Evolutionary conservation across 2,888 invertebrate species (phyloP), one percentile per base, ranked within the genome.

Genomic region (Cabera pusaria): DNA sequence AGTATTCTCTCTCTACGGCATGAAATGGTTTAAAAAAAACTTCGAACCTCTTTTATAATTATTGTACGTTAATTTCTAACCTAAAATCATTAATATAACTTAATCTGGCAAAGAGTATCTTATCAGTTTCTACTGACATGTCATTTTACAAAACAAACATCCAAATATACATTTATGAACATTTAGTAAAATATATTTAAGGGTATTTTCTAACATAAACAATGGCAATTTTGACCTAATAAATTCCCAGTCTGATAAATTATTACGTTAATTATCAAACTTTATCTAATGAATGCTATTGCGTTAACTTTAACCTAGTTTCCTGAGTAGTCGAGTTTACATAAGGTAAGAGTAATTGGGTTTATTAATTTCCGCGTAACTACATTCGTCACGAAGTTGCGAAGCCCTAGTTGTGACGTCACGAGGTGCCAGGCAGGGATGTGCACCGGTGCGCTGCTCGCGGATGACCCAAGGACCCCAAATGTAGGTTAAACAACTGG

Each of bases 401-500:
- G 66, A 70, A 71, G 72, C 57, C 60, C 59, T 53, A 64, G 56
- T 55, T 53, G 58, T 88, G 86, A 88, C 88, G 88, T 87, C 85
- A 87, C 64, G 53, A 64, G 71, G 79, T 89, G 89, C 68, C 89
- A 88, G 86, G 84, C 75, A 82, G 63, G 83, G 52, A 84, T 77
- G 70, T 63, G 57, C 76, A 77, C 66, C 88, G 64, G 27, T 42
- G 46, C 44, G 42, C 49, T 40, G 76, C 64, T 59, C 65, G 65
- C 72, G 74, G 80, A 75, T 78, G 42, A 78, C 70, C 79, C 77
- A 78, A 77, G 78, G 69, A 75, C 72, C 70, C 68, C 61, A 63
- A 66, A 87, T 81, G 82, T 89, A 83, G 87, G 88, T 87, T 85
- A 86, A 71, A 74, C 69, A 88, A 88, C 71, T 90, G 77, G 89